Conservation (phyloP, 2,797 vertebrate species). For the Eulemur coronatus region DNA sequence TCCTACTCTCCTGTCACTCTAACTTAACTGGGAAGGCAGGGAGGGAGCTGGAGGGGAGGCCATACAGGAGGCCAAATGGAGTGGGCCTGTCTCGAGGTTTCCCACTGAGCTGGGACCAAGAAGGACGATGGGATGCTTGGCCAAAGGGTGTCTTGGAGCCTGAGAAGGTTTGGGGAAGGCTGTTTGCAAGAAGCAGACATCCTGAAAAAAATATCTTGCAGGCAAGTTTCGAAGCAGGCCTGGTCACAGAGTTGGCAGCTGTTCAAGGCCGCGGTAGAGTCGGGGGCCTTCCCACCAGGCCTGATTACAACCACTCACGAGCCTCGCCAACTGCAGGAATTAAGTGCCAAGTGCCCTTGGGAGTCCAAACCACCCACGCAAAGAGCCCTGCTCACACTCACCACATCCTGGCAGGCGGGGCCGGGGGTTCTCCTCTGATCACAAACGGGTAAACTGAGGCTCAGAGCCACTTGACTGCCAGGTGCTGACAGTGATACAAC, state of each 20-base stretch:
- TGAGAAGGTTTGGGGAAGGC: slow-evolving; percentile 59
- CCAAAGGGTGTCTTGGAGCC: slow-evolving; percentile 12
- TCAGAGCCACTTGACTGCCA: background rate
- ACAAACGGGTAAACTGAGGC: slow-evolving; percentile 50
- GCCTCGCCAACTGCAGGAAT: slow-evolving; percentile 43
- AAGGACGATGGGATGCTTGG: background rate
- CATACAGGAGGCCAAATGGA: background rate
- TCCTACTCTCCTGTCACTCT: background rate
- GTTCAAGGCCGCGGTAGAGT: slow-evolving; percentile 70
- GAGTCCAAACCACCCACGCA: slow-evolving; percentile 65
- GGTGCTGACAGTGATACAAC: background rate
- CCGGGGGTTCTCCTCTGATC: background rate
- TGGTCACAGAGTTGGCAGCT: slow-evolving; percentile 51
- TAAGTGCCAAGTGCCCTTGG: slow-evolving; percentile 54
- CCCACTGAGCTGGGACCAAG: background rate
- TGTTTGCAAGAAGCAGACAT: slow-evolving; percentile 62
- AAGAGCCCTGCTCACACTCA: slow-evolving; percentile 4
- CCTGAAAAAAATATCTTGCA: slow-evolving; percentile 47
- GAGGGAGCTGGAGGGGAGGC: background rate
- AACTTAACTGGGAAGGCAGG: background rate
- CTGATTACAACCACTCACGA: slow-evolving; percentile 40
- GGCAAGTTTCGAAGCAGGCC: slow-evolving; percentile 57
- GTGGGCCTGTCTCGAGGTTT: background rate
- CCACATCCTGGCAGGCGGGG: background rate
- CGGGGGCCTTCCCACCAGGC: slow-evolving; percentile 69